These are phyloP conservation scores for Amphiprion ocellaris DNA, from an alignment of 2,113 vertebrate species.

Conservation along the genomic window DNA sequence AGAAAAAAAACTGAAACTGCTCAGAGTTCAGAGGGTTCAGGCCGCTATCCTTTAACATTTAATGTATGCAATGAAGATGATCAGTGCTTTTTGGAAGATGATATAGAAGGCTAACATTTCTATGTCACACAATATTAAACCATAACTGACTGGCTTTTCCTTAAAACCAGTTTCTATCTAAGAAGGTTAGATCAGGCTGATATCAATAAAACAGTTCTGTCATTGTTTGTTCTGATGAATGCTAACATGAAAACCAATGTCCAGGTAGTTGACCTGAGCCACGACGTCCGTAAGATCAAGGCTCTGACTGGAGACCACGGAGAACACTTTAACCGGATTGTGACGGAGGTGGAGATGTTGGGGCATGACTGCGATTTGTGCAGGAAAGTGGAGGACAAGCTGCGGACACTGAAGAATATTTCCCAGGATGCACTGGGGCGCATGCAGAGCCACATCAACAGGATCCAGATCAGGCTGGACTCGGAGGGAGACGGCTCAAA, in stretches of 20 bases:
- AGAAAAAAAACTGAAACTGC: no score
- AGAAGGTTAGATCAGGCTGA: no score
- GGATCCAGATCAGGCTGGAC: conserved; percentile 67
- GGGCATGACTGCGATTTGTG: conserved; percentile 80
- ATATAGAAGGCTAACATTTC: no score
- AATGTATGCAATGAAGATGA: no score
- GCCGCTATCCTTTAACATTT: no score
- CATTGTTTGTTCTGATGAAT: background rate
- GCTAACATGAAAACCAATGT: background rate
- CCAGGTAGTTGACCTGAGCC: conserved; percentile 84
- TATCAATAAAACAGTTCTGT: no score
- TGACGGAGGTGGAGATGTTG: conserved; percentile 78
- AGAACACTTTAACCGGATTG: conserved; percentile 81
- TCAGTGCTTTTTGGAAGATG: no score
- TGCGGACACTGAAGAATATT: conserved; percentile 83
- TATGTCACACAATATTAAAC: no score
- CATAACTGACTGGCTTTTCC: no score
- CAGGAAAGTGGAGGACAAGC: conserved; percentile 76
- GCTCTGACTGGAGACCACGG: conserved; percentile 78
- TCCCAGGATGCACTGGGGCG: conserved; percentile 82
- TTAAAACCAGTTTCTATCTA: no score
- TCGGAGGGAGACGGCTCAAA: conserved; percentile 60
- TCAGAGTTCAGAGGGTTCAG: no score
- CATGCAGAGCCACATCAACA: conserved; percentile 80
- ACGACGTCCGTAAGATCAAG: conserved; percentile 80